Percentiles rank a stretch among this genome's conserved stretches.
Evolutionary conservation across 2,797 vertebrate species (phyloP).

Genomic region (Fringilla coelebs): DNA sequence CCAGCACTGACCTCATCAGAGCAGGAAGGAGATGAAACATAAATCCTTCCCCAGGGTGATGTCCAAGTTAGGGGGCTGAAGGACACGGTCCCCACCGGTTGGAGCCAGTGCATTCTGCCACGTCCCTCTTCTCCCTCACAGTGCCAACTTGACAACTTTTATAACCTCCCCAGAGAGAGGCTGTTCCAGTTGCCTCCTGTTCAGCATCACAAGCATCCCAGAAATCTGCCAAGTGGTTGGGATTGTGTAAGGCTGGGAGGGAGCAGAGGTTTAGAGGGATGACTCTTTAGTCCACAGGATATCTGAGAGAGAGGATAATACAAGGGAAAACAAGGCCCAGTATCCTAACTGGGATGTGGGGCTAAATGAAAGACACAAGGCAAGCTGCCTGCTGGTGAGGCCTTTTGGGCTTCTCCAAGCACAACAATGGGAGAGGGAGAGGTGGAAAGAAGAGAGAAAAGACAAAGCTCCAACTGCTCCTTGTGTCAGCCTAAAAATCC

Average conservation of each 20-base stretch:
- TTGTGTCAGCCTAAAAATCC: neutral
- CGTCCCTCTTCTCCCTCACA: neutral
- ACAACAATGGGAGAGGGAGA: neutral
- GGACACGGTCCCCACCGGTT: neutral
- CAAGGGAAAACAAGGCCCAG: neutral
- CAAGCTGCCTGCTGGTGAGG: conserved; percentile 7
- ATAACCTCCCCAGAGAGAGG: conserved; percentile 46
- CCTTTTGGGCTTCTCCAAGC: neutral
- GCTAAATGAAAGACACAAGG: neutral
- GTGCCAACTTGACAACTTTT: conserved; percentile 42
- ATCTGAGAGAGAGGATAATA: conserved; percentile 13
- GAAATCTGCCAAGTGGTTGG: conserved; percentile 62
- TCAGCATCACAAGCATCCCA: conserved; percentile 45
- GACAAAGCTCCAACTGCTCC: neutral
- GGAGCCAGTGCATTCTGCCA: neutral
- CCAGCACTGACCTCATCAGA: neutral
- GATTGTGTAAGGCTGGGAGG: conserved; percentile 63
- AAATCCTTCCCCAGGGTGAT: neutral
- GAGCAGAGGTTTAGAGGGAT: conserved; percentile 36
- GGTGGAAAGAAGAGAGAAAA: neutral
- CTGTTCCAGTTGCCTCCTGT: conserved; percentile 50
- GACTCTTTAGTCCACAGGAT: conserved; percentile 18
- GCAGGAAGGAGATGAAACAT: neutral
- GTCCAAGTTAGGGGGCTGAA: neutral
- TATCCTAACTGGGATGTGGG: neutral